These are phyloP conservation scores for Nycticebus coucang DNA, from an alignment of 2,113 vertebrate genomes.

Conservation along the genomic window DNA sequence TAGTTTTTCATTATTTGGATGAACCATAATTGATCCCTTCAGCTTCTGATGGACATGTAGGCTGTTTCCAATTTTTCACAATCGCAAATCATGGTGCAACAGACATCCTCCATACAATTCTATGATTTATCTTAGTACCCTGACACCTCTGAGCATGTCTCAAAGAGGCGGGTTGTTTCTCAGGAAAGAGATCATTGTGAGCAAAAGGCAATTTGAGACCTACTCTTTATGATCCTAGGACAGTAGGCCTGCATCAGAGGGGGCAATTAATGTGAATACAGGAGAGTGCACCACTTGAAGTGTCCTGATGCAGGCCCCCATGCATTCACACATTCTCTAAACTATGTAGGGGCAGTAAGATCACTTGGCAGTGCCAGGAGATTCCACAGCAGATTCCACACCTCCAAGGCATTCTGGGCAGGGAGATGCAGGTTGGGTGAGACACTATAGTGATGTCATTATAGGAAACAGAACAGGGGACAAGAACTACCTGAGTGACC, in stretches of 20 bases:
- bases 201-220: neutral
- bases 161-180: neutral
- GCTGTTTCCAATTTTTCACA: neutral
- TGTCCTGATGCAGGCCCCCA: neutral
- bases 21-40: neutral
- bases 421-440: neutral
- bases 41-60: neutral
- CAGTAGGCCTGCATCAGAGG: neutral
- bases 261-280: neutral
- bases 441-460: neutral
- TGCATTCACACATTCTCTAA: neutral
- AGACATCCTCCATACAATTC: neutral
- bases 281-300: neutral
- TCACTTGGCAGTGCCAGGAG: neutral
- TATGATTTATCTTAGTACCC: conserved; percentile 21
- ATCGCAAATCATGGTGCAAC: neutral
- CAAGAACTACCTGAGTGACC: neutral
- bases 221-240: neutral
- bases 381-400: neutral
- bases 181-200: neutral
- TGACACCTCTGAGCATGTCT: neutral
- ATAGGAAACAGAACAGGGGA: neutral
- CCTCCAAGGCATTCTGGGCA: neutral
- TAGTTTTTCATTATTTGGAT: neutral
- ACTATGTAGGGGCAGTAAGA: neutral